phyloP scores from a whole-genome alignment of 2,888 invertebrate species.

The Branchipolynoe longqiensis region DNA sequence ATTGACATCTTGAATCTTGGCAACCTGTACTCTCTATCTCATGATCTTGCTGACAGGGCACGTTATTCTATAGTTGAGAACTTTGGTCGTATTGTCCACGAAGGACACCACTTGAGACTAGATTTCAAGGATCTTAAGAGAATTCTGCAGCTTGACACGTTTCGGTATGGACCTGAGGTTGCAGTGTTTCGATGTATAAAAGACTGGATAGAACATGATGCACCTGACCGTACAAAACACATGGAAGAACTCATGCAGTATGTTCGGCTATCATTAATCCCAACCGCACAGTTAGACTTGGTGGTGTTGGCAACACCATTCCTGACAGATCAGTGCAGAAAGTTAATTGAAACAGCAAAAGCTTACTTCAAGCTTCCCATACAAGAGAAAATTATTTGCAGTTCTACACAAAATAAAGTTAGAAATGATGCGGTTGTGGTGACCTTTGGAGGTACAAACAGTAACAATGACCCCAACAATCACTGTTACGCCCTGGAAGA shows the following conservation, averaged over 20 bases:
- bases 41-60: constrained; percentile 2
- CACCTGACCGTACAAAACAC: neutral
- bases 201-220: constrained; percentile 38
- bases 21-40: constrained; percentile 9
- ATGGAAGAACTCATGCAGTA: neutral
- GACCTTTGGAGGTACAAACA: constrained; percentile 26
- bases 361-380: neutral
- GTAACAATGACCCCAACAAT: constrained; percentile 6
- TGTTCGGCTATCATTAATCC: constrained; percentile 3
- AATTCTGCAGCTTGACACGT: constrained; percentile 9
- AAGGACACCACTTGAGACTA: constrained; percentile 20
- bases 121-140: constrained; percentile 21
- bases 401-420: constrained; percentile 21
- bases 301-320: neutral
- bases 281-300: neutral
- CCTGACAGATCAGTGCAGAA: constrained; percentile 21
- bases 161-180: constrained; percentile 37
- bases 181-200: constrained; percentile 17
- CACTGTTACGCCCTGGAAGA: constrained; percentile 40
- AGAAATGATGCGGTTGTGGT: constrained; percentile 32
- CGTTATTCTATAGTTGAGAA: constrained; percentile 16
- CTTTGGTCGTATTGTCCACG: neutral
- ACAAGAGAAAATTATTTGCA: constrained; percentile 12
- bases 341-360: neutral
- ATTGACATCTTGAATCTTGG: constrained; percentile 25